Evolutionary conservation across 2,113 vertebrate species (phyloP).

Genomic region (Osmerus eperlanus): DNA sequence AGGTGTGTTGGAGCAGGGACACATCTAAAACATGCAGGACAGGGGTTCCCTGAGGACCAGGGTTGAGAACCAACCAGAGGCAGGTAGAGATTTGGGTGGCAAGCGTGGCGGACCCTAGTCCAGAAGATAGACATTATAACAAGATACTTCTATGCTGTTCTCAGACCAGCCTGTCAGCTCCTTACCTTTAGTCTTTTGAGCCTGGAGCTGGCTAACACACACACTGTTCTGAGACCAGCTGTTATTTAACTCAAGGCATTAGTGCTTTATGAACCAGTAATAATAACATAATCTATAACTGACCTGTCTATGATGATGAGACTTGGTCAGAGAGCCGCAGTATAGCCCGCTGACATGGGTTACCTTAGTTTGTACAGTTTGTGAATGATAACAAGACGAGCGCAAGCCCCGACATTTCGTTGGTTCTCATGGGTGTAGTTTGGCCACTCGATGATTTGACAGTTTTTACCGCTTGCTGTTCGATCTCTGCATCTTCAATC

Average conservation of each 20-base stretch:
- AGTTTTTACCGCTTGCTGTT: conserved; percentile 58
- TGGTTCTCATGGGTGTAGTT: conserved; percentile 36
- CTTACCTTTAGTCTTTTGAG: too few species aligned
- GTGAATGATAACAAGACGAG: conserved; percentile 33
- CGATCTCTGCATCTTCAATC: conserved; percentile 56
- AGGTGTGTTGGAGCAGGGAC: too few species aligned
- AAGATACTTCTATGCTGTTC: conserved; percentile 31
- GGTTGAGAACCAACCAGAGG: neutral
- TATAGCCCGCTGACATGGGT: conserved; percentile 33
- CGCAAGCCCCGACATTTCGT: conserved; percentile 47
- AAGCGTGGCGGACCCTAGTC: conserved; percentile 11
- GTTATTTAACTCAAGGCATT: neutral
- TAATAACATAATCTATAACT: conserved; percentile 6
- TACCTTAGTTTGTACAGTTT: conserved; percentile 57
- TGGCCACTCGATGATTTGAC: conserved; percentile 17
- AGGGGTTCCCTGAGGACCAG: too few species aligned
- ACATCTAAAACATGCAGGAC: too few species aligned
- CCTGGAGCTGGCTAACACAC: neutral
- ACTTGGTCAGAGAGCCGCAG: conserved; percentile 21
- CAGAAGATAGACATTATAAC: conserved; percentile 15
- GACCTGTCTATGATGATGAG: neutral
- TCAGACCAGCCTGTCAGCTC: conserved; percentile 26
- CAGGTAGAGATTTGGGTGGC: too few species aligned
- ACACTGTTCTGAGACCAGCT: neutral
- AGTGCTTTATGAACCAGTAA: neutral